phyloP scores from a whole-genome alignment of 1,140 invertebrate species.

The Radopholus similis region DNA sequence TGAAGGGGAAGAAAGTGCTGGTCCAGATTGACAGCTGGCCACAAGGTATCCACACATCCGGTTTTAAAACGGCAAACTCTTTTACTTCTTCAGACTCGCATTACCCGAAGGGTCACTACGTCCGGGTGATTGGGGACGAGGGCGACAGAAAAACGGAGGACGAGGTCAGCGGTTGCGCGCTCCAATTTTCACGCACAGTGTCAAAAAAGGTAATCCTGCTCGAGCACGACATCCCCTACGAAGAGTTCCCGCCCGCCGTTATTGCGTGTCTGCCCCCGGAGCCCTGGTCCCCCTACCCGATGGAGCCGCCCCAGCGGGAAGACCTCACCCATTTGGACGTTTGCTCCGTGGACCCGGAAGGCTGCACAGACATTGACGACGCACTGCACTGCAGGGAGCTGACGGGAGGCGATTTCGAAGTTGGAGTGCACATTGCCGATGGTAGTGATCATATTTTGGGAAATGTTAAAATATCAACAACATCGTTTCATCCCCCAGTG shows the following conservation, averaged over 20 bases:
- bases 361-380: constrained; percentile 98
- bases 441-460: not conserved
- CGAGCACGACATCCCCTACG: constrained; percentile 94
- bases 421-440: constrained; percentile 88
- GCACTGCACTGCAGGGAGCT: constrained; percentile 82
- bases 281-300: constrained; percentile 74
- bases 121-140: constrained; percentile 89
- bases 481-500: constrained; percentile 66
- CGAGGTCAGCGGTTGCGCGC: constrained; percentile 12
- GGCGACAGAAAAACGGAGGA: constrained; percentile 60
- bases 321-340: constrained; percentile 72
- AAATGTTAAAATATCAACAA: not conserved
- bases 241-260: constrained; percentile 87
- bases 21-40: constrained; percentile 90
- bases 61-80: constrained; percentile 70
- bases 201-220: constrained; percentile 72
- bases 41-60: constrained; percentile 71
- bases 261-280: constrained; percentile 82
- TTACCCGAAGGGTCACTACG: constrained; percentile 76
- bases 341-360: constrained; percentile 95
- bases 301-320: constrained; percentile 26
- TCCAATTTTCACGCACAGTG: not conserved
- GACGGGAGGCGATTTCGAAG: constrained; percentile 73
- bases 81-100: constrained; percentile 61
- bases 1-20: constrained; percentile 73